Base-by-base conservation (phyloP, 92 coral and sea anemone species). In the Muricea muricata region DNA sequence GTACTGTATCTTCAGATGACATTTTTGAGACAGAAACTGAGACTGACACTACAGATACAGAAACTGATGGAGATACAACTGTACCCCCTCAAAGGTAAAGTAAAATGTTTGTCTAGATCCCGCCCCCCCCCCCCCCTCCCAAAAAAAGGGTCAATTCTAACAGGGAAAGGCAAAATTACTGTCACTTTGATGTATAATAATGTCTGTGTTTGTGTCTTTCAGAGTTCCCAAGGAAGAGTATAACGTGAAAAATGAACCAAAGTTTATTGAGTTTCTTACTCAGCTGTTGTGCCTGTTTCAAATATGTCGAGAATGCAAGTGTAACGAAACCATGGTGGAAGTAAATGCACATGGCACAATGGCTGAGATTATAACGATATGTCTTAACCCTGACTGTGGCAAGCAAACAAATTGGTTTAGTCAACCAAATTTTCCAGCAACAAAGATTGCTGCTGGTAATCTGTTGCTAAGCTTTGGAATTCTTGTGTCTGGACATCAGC, bases 401-500 rank as follows among this genome's bases (percentile, higher is more conserved):
- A 68, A 66, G 18, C 24, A 0, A 30, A 66, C n/a, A n/a, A 35
- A 25, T 14, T 66, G 45, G 45, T 30, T 66, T 47, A 89, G 91
- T 60, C 91, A 88, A 48, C 88, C 88, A 13, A 52, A 68, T 37
- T 60, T 83, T 6, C 75, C 55, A 28, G 73, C 35, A 37, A 58
- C 91, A 75, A 61, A 67, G 74, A 3, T n/a, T n/a, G n/a, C n/a
- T n/a, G n/a, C n/a, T n/a, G n/a, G n/a, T n/a, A n/a, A n/a, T n/a
- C n/a, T n/a, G 84, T 88, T n/a, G n/a, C n/a, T n/a, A n/a, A n/a
- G n/a, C n/a, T n/a, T n/a, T n/a, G n/a, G n/a, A n/a, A n/a, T n/a
- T 58, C 41, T 77, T 57, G 52, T 75, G 70, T 83, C 77, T 85
- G 91, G 6, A 84, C 88, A 15, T 88, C 91, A 0, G 88, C 90